A percentile compares a stretch with the other conserved stretches of the same genome.
Evolutionary conservation across 2,797 vertebrate species (phyloP).

Genomic region (Galaxias olidus): DNA sequence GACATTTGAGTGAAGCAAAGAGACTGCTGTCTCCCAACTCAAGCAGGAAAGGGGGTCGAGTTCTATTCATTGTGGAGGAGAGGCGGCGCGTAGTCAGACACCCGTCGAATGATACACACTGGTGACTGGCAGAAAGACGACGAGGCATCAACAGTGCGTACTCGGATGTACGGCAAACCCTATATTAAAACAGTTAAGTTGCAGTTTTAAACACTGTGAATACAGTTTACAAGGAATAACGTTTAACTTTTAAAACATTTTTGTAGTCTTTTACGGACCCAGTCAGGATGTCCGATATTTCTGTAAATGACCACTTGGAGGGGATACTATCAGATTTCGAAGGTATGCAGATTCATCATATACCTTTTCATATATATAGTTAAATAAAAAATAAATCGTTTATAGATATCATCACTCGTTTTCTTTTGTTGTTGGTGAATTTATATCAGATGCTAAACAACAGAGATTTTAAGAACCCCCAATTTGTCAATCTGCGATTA

Average conservation of each 20-base stretch:
- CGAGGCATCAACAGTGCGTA: not conserved
- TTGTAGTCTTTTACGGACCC: conserved; percentile 12
- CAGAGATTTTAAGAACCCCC: too few species aligned
- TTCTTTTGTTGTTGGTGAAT: not conserved
- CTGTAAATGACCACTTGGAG: conserved; percentile 86
- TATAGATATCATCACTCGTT: not conserved
- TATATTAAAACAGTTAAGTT: conserved; percentile 1
- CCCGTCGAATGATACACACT: not conserved
- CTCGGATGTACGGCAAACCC: not conserved
- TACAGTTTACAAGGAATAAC: not conserved
- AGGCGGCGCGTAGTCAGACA: not conserved
- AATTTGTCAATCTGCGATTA: too few species aligned
- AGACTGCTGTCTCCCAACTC: too few species aligned
- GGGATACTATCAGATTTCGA: conserved; percentile 89
- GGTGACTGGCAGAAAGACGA: not conserved
- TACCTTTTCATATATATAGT: not conserved
- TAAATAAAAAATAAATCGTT: not conserved
- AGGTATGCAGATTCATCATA: conserved; percentile 65
- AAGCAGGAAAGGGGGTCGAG: too few species aligned
- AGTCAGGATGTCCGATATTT: conserved; percentile 80
- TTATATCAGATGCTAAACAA: not conserved
- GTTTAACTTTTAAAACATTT: not conserved
- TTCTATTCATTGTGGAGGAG: too few species aligned
- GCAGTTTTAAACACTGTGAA: too few species aligned
- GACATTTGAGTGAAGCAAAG: too few species aligned